Conservation (phyloP, 2,113 vertebrate genomes). For the Pholis gunnellus region DNA sequence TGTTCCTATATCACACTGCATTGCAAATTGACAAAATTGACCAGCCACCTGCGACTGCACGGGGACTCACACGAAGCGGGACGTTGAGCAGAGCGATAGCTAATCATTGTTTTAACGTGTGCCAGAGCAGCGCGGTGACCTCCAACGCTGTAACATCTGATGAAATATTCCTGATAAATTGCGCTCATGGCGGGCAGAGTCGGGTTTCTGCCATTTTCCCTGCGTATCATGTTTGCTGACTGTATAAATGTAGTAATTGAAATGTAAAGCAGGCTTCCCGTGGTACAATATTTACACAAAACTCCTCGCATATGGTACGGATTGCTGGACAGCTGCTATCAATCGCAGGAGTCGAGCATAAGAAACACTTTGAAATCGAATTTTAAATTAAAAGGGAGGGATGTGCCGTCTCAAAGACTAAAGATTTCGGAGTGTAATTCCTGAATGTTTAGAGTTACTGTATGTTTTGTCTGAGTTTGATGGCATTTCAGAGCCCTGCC, state of each 20-base stretch:
- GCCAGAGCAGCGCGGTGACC: slow-evolving; percentile 51
- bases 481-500: slow-evolving; percentile 15
- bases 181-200: slow-evolving; percentile 60
- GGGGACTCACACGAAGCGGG: slow-evolving; percentile 42
- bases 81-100: slow-evolving; percentile 24
- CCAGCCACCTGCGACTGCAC: slow-evolving; percentile 4
- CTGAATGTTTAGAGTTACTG: slow-evolving; percentile 36
- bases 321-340: slow-evolving; percentile 79
- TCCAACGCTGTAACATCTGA: slow-evolving; percentile 48
- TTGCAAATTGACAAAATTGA: slow-evolving; percentile 43
- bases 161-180: slow-evolving; percentile 60
- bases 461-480: slow-evolving; percentile 25
- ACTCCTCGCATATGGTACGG: slow-evolving; percentile 76
- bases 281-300: slow-evolving; percentile 81
- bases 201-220: slow-evolving; percentile 67
- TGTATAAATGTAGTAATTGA: slow-evolving; percentile 78
- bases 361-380: slow-evolving; percentile 78
- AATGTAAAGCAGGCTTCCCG: slow-evolving; percentile 78
- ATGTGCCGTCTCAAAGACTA: slow-evolving; percentile 54
- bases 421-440: slow-evolving; percentile 40
- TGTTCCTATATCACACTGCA: slow-evolving; percentile 13
- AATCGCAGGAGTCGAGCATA: slow-evolving; percentile 60
- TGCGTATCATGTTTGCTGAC: slow-evolving; percentile 73
- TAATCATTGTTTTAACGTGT: slow-evolving; percentile 30
- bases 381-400: slow-evolving; percentile 76